Evolutionary conservation across 2,888 invertebrate species (phyloP).

Genomic region (Bugulina stolonifera): DNA sequence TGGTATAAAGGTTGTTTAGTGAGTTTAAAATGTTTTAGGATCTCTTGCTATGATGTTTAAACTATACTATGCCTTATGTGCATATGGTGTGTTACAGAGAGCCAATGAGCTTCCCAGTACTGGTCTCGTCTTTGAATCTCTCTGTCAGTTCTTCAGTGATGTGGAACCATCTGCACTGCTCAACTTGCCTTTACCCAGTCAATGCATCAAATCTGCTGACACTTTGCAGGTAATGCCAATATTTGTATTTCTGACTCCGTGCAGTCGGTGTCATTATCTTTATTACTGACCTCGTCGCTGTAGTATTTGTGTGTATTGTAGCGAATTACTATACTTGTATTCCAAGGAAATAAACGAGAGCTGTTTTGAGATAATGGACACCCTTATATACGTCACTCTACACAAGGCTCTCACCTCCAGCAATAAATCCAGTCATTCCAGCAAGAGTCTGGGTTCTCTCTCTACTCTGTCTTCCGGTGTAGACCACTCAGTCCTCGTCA

Average conservation of each 20-base stretch:
- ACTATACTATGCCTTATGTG: background rate
- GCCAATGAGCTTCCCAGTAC: conserved; percentile 43
- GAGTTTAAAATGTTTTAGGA: too few relatives aligned
- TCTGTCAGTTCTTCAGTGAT: conserved; percentile 51
- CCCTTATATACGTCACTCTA: conserved; percentile 45
- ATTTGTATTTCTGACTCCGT: background rate
- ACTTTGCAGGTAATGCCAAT: background rate
- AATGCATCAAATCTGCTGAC: background rate
- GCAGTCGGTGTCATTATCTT: background rate
- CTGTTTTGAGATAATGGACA: conserved; percentile 41
- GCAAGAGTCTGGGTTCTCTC: background rate
- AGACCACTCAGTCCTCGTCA: conserved; percentile 34
- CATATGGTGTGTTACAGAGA: conserved; percentile 35
- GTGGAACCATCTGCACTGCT: conserved; percentile 49
- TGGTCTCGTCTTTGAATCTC: conserved; percentile 48
- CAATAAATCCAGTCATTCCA: background rate
- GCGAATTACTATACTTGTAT: background rate
- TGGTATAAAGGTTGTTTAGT: too few relatives aligned
- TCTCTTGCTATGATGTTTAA: background rate
- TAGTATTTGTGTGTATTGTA: background rate
- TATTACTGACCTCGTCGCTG: background rate
- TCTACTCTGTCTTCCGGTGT: conserved; percentile 10
- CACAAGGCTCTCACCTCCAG: background rate
- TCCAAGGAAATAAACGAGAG: background rate
- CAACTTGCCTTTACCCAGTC: conserved; percentile 38